Percentiles rank a stretch among this genome's conserved stretches.
phyloP scores from a whole-genome alignment of 2,888 invertebrate species.

The Cerceris ruficornis region DNA sequence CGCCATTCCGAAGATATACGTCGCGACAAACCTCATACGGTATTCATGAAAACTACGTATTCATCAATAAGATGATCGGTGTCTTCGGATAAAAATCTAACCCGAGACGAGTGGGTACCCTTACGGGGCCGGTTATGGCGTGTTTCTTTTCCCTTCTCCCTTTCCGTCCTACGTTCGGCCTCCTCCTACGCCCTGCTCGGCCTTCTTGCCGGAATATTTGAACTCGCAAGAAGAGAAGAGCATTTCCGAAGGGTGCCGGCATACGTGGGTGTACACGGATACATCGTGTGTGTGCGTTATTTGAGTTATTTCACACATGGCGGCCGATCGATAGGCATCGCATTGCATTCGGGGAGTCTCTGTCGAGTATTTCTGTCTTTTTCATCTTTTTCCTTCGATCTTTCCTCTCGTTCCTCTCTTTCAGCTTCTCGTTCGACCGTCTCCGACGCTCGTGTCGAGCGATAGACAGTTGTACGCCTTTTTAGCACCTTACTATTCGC shows the following conservation, averaged over 20 bases:
- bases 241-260: constrained; percentile 39
- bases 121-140: constrained; percentile 6
- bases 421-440: constrained; percentile 8
- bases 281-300: constrained; percentile 55
- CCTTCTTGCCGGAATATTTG: constrained; percentile 31
- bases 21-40: constrained; percentile 62
- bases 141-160: neutral
- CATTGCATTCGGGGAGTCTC: constrained; percentile 59
- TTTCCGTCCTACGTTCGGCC: constrained; percentile 2
- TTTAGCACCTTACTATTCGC: neutral
- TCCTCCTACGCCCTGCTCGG: neutral
- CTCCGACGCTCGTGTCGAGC: constrained; percentile 23
- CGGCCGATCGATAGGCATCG: constrained; percentile 71
- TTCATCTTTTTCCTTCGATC: constrained; percentile 6
- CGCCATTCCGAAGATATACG: constrained; percentile 34
- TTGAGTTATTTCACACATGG: constrained; percentile 72
- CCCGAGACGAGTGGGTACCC: neutral
- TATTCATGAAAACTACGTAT: constrained; percentile 72
- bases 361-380: constrained; percentile 22
- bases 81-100: constrained; percentile 32
- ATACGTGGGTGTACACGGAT: constrained; percentile 28
- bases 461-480: constrained; percentile 26
- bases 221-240: constrained; percentile 21
- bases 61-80: constrained; percentile 66
- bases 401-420: constrained; percentile 2